Base-by-base conservation (phyloP, 2,888 invertebrate genomes). In the Anodontia alba region DNA sequence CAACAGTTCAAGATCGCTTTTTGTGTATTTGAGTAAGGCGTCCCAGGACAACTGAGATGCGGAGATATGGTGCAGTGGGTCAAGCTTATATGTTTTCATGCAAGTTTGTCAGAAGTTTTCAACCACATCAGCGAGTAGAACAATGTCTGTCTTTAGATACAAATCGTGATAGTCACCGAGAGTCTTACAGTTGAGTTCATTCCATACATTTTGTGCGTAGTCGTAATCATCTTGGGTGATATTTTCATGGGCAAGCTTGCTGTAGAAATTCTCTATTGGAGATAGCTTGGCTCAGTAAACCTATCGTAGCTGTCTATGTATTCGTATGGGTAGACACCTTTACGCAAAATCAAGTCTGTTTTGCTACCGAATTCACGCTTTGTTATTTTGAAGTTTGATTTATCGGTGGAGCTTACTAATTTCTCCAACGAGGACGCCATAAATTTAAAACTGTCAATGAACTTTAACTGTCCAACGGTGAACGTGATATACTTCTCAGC, bases 91-190 rank as follows among this genome's bases (percentile, higher is more conserved):
- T 31, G 36, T 17, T n/a, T 73, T 42, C 46, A 54, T 69, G 79
- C 88, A 86, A 15, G 91, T 85, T 67, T 88, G 77, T 82, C 90
- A 84, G 76, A 92, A 93, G 33, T 76, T 90, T 81, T 94, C 89
- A 85, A 93, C 92, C 29, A 93, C 86, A 87, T 93, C 90, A 23
- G 90, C 89, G 36, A 93, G 85, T 23, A 91, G 78, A 15, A 90
- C 79, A 0, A 91, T 87, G 86, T 92, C 91, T 33, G 88, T 89
- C 78, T 87, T 83, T 49, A 89, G 89, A 57, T 77, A 80, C 26
- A 71, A 46, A 20, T 70, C 57, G 15, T 57, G 57, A 57, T 57
- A 57, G 26, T 91, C 87, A 8, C 89, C 87, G 15, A 90, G 75
- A 17, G 83, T 86, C 23, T 76, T 77, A 15, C 79, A 74, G 20